Evolutionary conservation across 2,888 invertebrate species (phyloP).

Genomic region (Acronicta psi): DNA sequence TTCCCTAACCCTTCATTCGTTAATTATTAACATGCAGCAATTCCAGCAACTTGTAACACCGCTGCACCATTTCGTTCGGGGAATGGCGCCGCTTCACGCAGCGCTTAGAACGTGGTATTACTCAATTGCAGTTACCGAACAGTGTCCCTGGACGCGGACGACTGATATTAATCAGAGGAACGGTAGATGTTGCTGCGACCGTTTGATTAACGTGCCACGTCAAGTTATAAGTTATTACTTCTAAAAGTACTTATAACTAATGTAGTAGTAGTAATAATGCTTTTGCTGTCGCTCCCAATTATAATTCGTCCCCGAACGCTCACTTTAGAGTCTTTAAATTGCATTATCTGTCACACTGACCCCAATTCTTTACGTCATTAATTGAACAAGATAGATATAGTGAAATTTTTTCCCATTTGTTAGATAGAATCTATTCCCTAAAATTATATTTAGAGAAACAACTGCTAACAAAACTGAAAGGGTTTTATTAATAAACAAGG

Average conservation of each 20-base stretch:
- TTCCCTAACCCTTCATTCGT: constrained; percentile 3
- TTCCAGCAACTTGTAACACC: constrained; percentile 24
- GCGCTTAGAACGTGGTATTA: constrained; percentile 51
- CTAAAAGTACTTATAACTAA: not conserved
- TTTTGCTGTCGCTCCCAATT: too few species aligned
- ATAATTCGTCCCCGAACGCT: too few species aligned
- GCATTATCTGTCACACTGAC: too few species aligned
- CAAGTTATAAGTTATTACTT: constrained; percentile 21
- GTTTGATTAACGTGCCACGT: constrained; percentile 49
- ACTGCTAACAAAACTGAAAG: too few species aligned
- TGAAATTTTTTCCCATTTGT: too few species aligned
- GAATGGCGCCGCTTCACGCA: constrained; percentile 14
- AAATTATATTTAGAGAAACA: too few species aligned
- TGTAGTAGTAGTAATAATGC: too few species aligned
- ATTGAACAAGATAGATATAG: too few species aligned
- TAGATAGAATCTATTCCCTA: too few species aligned
- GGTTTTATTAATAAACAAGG: too few species aligned
- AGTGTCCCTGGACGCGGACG: constrained; percentile 40
- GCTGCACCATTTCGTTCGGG: constrained; percentile 16
- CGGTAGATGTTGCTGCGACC: constrained; percentile 39
- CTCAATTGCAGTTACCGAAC: constrained; percentile 56
- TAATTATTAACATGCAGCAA: constrained; percentile 16
- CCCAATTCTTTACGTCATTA: too few species aligned
- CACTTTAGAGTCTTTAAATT: too few species aligned
- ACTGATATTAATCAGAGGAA: constrained; percentile 60